A percentile compares a stretch with the other conserved stretches of the same genome.
phyloP scores from a whole-genome alignment of 2,797 vertebrate genomes.

The Catostomus latipinnis region DNA sequence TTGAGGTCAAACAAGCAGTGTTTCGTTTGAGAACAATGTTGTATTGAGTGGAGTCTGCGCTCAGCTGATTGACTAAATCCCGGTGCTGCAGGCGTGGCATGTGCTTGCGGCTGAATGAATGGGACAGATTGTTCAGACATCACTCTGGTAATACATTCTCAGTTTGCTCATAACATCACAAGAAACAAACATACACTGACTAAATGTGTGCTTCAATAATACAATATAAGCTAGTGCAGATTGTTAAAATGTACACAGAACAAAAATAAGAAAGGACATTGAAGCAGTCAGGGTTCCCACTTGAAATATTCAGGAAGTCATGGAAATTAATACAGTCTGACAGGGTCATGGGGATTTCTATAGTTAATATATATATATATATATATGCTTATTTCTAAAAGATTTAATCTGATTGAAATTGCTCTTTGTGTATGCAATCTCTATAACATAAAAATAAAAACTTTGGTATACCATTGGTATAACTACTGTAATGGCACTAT shows the following conservation, averaged over 20 bases:
- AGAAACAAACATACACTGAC: neutral
- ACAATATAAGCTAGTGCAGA: neutral
- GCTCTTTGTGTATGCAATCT: no score
- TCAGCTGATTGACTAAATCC: constrained; percentile 82
- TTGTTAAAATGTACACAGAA: neutral
- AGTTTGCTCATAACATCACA: constrained; percentile 55
- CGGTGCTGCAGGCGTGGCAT: constrained; percentile 75
- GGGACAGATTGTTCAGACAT: constrained; percentile 74
- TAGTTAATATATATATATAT: no score
- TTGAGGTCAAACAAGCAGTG: constrained; percentile 69
- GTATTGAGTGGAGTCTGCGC: constrained; percentile 71
- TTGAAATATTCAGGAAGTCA: no score
- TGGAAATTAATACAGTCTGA: no score
- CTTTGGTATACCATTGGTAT: no score
- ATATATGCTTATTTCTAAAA: no score
- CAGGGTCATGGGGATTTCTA: no score
- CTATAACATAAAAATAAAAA: no score
- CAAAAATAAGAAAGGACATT: neutral
- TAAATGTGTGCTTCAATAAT: neutral
- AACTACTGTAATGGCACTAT: constrained; percentile 15
- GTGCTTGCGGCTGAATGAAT: constrained; percentile 74
- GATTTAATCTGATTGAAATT: no score
- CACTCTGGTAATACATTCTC: constrained; percentile 62
- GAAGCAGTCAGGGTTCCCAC: neutral
- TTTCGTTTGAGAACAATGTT: constrained; percentile 77